These are phyloP conservation scores for Enteromius thamalakanensis DNA, from an alignment of 2,797 vertebrate genomes.

Conservation along the genomic window DNA sequence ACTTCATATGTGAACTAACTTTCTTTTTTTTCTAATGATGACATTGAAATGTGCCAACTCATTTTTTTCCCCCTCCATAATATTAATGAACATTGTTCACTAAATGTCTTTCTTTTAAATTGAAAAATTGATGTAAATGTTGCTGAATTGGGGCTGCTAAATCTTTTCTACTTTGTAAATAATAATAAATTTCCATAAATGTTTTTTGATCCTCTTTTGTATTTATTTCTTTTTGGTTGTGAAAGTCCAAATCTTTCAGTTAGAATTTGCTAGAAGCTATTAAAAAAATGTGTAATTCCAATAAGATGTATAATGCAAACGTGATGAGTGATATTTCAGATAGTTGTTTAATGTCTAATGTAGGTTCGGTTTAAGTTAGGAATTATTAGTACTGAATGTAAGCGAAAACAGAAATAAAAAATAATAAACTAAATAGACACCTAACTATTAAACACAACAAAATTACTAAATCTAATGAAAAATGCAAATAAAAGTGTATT, in stretches of 20 bases:
- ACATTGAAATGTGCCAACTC: slow-evolving; percentile 66
- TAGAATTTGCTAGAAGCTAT: neutral
- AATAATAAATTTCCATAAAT: slow-evolving; percentile 42
- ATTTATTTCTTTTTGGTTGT: neutral
- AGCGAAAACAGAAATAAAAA: neutral
- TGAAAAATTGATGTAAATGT: slow-evolving; percentile 28
- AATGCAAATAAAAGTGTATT: neutral
- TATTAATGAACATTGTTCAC: slow-evolving; percentile 3
- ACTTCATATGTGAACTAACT: neutral
- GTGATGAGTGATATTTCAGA: neutral
- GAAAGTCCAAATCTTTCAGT: neutral
- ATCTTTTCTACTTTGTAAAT: slow-evolving; percentile 65
- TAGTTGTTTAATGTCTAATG: neutral
- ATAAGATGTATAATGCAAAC: neutral
- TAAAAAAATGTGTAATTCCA: neutral
- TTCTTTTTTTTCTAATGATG: neutral
- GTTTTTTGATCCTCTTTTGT: neutral
- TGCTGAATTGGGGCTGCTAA: slow-evolving; percentile 69
- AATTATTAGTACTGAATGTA: neutral
- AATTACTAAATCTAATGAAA: neutral
- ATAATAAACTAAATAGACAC: neutral
- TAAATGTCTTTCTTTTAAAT: slow-evolving; percentile 51
- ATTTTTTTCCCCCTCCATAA: slow-evolving; percentile 14
- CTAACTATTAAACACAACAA: neutral
- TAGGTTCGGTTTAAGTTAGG: neutral